Evolutionary conservation across 2,113 vertebrate species (phyloP), one percentile per base, ranked within the genome.

Genomic region (Rhinopomastus cyanomelas): DNA sequence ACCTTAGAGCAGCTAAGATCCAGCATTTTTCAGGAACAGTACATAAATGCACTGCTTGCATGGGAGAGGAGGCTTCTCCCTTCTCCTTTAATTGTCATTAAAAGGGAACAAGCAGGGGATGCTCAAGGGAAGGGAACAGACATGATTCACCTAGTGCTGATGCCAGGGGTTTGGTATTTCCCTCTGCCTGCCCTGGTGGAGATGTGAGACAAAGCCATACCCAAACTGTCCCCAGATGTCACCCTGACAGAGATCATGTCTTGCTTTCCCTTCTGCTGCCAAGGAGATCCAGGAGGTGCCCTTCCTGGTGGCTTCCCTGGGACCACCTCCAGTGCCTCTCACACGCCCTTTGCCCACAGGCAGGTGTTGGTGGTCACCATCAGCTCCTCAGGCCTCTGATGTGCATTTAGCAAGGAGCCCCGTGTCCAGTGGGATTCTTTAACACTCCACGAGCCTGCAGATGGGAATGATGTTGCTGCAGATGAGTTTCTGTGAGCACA

Each of bases 301-400:
- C 67, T 34, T 25, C n/a, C 36, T 37, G 56, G 23, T 5, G 21
- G 49, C 76, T n/a, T 56, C 26, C 56, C 34, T 6, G 1, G 51
- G 16, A 9, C 29, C 5, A 2, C 8, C 26, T n/a, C 27, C 48
- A 23, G 37, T 16, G 65, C 52, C 32, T 14, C 16, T n/a, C 4
- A 25, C 3, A 0, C 7, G 23, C 19, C n/a, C 23, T 64, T 18
- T 55, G 30, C 30, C 37, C 0, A 0, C 11, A 29, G 36, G 6
- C 7, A 4, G 2, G 0, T 17, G 34, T 36, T 65, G 64, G 26
- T 51, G 36, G 30, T 30, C 52, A 19, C 4, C 29, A 5, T 6
- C 5, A 30, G 32, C 53, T 69, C 16, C 18, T 4, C 1, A 3
- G 44, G 51, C n/a, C 7, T 3, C 0, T 0, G 4, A 21, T 34